These are phyloP conservation scores for Himalopsyche japonica DNA, from an alignment of 2,888 invertebrate species.

Conservation along the genomic window DNA sequence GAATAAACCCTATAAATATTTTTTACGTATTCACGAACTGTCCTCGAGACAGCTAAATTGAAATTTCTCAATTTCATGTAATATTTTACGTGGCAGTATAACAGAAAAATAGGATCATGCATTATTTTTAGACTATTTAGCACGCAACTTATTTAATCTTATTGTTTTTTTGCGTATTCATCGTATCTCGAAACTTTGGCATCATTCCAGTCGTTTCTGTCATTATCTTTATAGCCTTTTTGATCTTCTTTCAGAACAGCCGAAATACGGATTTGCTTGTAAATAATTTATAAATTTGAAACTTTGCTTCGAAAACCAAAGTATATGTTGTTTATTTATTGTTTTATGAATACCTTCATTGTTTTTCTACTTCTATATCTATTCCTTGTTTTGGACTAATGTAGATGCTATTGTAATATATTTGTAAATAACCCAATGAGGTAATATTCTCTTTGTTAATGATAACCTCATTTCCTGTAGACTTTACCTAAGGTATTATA, in stretches of 20 bases:
- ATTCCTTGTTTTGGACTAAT: background rate
- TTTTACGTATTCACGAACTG: too few relatives aligned
- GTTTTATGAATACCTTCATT: background rate
- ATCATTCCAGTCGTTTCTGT: constrained; percentile 16
- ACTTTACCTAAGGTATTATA: too few relatives aligned
- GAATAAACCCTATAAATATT: too few relatives aligned
- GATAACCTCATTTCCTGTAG: too few relatives aligned
- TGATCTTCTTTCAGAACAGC: background rate
- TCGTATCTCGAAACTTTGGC: constrained; percentile 14
- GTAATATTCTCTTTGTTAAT: too few relatives aligned
- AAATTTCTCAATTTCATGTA: background rate
- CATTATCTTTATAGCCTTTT: constrained; percentile 17
- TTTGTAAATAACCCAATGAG: background rate
- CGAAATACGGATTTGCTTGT: background rate
- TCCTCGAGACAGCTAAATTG: too few relatives aligned
- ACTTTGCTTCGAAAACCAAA: background rate
- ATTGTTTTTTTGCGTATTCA: constrained; percentile 9
- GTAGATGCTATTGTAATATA: background rate
- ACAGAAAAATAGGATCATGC: background rate
- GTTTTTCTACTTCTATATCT: background rate
- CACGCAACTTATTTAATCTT: background rate
- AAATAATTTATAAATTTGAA: constrained; percentile 7
- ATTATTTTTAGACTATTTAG: background rate
- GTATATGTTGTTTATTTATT: background rate
- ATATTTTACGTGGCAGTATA: background rate